Base-by-base conservation (phyloP, 2,113 vertebrate genomes). In the Anarhynchus alexandrinus region DNA sequence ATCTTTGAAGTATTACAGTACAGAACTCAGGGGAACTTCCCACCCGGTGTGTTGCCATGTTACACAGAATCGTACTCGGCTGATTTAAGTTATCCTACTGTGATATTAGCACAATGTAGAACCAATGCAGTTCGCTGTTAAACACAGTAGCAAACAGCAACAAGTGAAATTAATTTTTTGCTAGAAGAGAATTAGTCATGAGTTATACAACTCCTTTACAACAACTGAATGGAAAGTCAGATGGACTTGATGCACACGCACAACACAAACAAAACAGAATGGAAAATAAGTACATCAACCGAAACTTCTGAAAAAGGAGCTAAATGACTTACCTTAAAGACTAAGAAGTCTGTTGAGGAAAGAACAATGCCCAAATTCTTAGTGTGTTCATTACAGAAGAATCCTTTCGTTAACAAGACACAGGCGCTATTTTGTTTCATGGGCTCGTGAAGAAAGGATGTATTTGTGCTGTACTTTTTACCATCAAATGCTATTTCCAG, bases 281-380 rank as follows among this genome's bases (percentile, higher is more conserved):
- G 21, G 29, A 58, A 30, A 77, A 69, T n/a, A 5, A 10, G n/a
- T 20, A 16, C 8, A 40, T 51, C 32, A 58, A 76, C 12, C 15
- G 38, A 57, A 74, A 74, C n/a, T 74, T 51, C 32, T 36, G 18
- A 45, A 79, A 45, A 85, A 88, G 34, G 21, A 91, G 43, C 22
- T 69, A 51, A 81, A 43, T 49, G 21, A 92, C 95, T 96, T 97
- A 97, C 95, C 93, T 88, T 84, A 65, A 87, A 71, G 65, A 72
- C 32, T 38, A 62, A 69, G 34, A 23, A 45, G 58, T 49, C 66
- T 77, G 38, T 1, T 49, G 89, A 79, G 70, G 43, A 86, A 88
- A 74, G 36, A 65, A n/a, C 12, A 84, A n/a, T 13, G 27, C 22
- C 29, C 25, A 4, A 21, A 62, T n/a, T 79, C 70, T 66, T 42